Conservation (phyloP, 2,113 vertebrate genomes). For the Pelecanoides urinatrix region DNA sequence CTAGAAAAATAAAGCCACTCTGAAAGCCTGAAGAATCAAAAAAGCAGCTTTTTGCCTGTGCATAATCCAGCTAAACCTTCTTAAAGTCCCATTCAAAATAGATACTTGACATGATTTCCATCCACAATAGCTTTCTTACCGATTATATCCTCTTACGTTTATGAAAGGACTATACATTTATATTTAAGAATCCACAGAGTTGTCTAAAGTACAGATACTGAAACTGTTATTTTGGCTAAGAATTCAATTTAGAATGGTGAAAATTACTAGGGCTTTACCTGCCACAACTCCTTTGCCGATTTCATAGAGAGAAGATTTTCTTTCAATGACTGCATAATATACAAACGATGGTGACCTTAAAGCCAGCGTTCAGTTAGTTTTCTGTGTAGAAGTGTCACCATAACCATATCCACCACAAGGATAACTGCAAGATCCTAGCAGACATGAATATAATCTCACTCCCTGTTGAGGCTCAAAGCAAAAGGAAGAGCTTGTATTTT, state of each 20-base stretch:
- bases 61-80: constrained; percentile 43
- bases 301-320: not conserved
- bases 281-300: not conserved
- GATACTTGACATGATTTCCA: not conserved
- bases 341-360: not conserved
- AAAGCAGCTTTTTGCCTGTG: constrained; percentile 22
- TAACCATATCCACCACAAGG: not conserved
- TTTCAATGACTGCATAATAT: not conserved
- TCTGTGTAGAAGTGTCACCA: not conserved
- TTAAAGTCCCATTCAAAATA: not conserved
- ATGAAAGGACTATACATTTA: not conserved
- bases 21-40: constrained; percentile 19
- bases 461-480: not conserved
- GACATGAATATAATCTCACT: not conserved
- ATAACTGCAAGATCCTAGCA: not conserved
- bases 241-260: not conserved
- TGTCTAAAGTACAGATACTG: not conserved
- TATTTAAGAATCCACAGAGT: not conserved
- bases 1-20: constrained; percentile 23
- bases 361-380: not conserved
- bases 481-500: not conserved
- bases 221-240: not conserved
- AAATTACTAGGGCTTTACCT: not conserved
- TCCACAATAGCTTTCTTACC: not conserved
- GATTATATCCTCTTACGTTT: not conserved